A percentile compares a stretch with the other conserved stretches of the same genome.
Conservation (phyloP, 1,140 invertebrate species). For the Bombus confusus region DNA sequence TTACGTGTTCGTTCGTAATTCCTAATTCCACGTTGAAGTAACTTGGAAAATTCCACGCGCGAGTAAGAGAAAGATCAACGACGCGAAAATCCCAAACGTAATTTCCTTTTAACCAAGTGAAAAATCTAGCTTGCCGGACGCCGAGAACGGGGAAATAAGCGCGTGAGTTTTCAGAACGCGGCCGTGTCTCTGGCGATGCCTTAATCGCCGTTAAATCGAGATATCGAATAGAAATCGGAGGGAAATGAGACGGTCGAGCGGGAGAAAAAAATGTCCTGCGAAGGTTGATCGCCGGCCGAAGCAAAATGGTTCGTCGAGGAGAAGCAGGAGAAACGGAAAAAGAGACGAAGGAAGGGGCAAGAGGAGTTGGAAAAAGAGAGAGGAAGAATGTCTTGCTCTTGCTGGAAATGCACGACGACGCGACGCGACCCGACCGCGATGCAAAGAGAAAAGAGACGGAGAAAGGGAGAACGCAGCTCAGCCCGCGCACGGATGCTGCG, state of each 20-base stretch:
- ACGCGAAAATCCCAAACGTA: neutral
- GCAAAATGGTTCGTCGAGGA: neutral
- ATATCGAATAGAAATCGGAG: constrained; percentile 14
- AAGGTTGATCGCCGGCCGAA: constrained; percentile 26
- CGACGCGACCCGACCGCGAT: constrained; percentile 7
- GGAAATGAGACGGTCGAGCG: neutral
- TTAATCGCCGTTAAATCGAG: neutral
- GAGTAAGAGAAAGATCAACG: too few relatives aligned
- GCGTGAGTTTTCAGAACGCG: neutral
- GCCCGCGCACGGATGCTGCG: constrained; percentile 66
- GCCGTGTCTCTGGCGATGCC: neutral
- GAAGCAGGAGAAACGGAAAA: constrained; percentile 6
- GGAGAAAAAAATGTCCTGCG: constrained; percentile 18
- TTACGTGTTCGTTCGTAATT: too few relatives aligned
- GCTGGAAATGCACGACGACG: constrained; percentile 36
- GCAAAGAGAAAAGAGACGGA: constrained; percentile 37
- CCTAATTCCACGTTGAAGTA: too few relatives aligned
- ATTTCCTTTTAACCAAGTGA: neutral
- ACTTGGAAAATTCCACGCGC: too few relatives aligned
- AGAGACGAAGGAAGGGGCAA: neutral
- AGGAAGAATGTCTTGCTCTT: constrained; percentile 13
- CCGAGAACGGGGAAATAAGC: neutral
- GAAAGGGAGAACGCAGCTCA: constrained; percentile 29
- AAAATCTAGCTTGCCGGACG: neutral
- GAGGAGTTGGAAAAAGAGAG: neutral